phyloP scores from a whole-genome alignment of 2,113 vertebrate species.

The Psittacula cyanocephala region DNA sequence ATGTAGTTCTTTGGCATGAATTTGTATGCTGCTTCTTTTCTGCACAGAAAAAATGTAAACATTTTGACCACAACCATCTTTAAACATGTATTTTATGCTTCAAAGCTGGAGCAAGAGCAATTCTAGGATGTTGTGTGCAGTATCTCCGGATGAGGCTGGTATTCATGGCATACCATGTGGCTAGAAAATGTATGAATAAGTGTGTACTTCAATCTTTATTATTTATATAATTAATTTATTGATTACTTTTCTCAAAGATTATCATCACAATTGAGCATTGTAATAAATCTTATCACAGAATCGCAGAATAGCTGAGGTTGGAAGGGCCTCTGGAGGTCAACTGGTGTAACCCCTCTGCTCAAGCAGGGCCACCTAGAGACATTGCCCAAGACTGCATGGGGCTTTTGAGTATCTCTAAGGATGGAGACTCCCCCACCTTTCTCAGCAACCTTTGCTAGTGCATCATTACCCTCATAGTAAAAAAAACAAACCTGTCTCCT shows the following conservation, averaged over 20 bases:
- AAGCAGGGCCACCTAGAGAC: not conserved
- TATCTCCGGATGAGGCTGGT: not conserved
- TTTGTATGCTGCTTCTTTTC: not conserved
- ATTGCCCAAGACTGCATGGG: not conserved
- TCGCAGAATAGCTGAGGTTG: not conserved
- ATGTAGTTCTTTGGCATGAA: not conserved
- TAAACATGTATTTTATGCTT: not conserved
- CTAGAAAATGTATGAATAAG: not conserved
- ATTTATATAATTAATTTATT: not conserved
- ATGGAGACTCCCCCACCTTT: not conserved
- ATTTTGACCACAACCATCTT: not conserved
- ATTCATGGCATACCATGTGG: not conserved
- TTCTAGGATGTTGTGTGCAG: not conserved
- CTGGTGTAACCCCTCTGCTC: not conserved
- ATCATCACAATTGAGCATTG: not conserved
- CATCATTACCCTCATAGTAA: not conserved
- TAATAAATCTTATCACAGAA: not conserved
- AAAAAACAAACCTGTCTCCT: not conserved
- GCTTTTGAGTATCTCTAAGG: not conserved
- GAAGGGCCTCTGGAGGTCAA: not conserved
- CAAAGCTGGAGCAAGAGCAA: not conserved
- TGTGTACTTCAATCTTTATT: not conserved
- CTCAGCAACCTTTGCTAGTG: not conserved
- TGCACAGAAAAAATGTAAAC: not conserved
- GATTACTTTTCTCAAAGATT: not conserved